These are phyloP conservation scores for Trachythela sp. DNA, from an alignment of 64 coral and sea anemone genomes.

Conservation along the genomic window DNA sequence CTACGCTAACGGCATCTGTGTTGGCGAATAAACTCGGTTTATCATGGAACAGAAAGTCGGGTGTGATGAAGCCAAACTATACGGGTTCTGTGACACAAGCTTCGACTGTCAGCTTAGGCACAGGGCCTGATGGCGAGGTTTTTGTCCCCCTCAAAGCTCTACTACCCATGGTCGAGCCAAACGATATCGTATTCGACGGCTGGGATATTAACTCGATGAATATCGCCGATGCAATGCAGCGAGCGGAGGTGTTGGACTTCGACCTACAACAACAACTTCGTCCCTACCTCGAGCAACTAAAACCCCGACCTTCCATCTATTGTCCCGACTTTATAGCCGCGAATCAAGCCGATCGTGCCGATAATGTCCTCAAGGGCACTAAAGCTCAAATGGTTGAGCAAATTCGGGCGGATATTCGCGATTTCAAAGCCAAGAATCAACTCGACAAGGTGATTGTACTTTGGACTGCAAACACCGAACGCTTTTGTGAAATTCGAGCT, in stretches of 20 bases:
- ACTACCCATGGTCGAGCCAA: conserved; percentile 91
- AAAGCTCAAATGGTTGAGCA: conserved; percentile 91
- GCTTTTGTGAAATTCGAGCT: conserved; percentile 77
- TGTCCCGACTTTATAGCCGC: conserved; percentile 98
- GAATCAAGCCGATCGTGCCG: conserved; percentile 86
- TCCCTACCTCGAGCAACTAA: conserved; percentile 71
- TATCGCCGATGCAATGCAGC: conserved; percentile 83
- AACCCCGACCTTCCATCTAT: conserved; percentile 87
- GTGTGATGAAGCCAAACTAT: conserved; percentile 87
- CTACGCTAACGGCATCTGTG: conserved; percentile 73
- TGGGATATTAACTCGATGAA: conserved; percentile 91
- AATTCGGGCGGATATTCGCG: conserved; percentile 78
- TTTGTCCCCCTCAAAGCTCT: conserved; percentile 80
- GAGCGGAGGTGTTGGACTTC: conserved; percentile 80
- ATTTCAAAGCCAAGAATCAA: conserved; percentile 72
- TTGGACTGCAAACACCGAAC: conserved; percentile 95
- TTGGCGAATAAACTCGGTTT: conserved; percentile 81
- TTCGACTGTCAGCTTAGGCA: conserved; percentile 85
- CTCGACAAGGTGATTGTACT: conserved; percentile 93
- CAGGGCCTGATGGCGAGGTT: conserved; percentile 73
- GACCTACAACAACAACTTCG: conserved; percentile 78
- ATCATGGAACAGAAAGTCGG: conserved; percentile 77
- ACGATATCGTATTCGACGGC: conserved; percentile 97
- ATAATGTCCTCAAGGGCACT: conserved; percentile 79
- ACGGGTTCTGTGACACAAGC: conserved; percentile 91